Evolutionary conservation across 2,888 invertebrate species (phyloP), one percentile per base, ranked within the genome.

Genomic region (Andrena flavipes): DNA sequence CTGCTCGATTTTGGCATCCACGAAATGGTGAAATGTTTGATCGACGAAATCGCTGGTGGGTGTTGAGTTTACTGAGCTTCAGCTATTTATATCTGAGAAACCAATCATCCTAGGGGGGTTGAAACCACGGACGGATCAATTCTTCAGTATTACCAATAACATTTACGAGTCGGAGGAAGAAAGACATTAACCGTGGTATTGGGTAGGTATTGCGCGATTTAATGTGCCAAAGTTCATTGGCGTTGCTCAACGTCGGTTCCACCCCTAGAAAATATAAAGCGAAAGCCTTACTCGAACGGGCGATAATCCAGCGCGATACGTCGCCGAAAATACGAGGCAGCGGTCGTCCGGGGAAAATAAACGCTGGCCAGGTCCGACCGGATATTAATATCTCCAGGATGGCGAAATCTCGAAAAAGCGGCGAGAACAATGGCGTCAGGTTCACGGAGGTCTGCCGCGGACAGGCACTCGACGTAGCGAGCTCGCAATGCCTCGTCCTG

Each of bases 401-500:
- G 75, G 75, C 67, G 77, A 76, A 83, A 76, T 71, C 77, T 75
- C 67, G 68, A 75, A 83, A 85, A 82, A 83, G 81, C 73, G 63
- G 35, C 51, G 75, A 62, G 80, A 81, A 87, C 82, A 86, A 87
- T 87, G 77, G 83, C 87, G 64, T 65, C 77, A 69, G 77, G 77
- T 73, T 81, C 75, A 59, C 78, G 75, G 54, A 76, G 80, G 84
- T 85, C 84, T 85, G 85, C 30, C 35, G 26, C 73, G 84, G 87
- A 87, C 87, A 87, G 86, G 76, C 77, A 49, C 82, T 76, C 80
- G 73, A 77, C 76, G 54, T 65, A 48, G 69, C 80, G 54, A 62
- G 59, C 68, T 51, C 56, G 69, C 64, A 30, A 81, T 65, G 82
- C 70, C 60, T 80, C 42, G 42, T 42, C 76, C 33, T 30, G 78